A percentile compares a stretch with the other conserved stretches of the same genome.
Conservation (phyloP, 2,888 invertebrate species). For the Acanthococcus lagerstroemiae region DNA sequence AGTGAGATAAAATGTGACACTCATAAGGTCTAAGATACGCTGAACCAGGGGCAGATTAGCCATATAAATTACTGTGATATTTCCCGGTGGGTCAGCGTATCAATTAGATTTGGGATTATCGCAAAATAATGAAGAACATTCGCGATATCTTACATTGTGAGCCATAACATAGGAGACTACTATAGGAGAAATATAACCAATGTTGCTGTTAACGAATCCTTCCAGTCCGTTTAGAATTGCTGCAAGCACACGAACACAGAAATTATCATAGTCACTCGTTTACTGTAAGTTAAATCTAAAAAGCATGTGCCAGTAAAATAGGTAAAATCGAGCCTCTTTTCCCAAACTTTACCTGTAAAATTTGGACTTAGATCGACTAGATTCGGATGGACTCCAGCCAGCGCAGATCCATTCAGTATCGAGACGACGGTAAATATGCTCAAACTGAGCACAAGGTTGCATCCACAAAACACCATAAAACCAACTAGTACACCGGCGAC, state of each 20-base stretch:
- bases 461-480: background rate
- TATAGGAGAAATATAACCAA: background rate
- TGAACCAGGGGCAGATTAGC: no score
- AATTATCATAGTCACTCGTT: no score
- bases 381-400: background rate
- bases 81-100: no score
- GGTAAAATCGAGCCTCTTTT: background rate
- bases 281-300: no score
- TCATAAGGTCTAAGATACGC: no score
- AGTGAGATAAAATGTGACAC: no score
- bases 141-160: no score
- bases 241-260: no score
- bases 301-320: no score
- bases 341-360: background rate
- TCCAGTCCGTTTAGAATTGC: background rate
- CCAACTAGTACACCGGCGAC: background rate
- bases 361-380: background rate
- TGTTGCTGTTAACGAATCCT: background rate
- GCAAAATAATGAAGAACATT: no score
- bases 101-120: no score
- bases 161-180: background rate
- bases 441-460: background rate
- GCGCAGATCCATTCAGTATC: background rate
- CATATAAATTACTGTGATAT: no score
- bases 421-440: background rate